Percentiles rank a stretch among this genome's conserved stretches.
These are phyloP conservation scores for Sinocyclocheilus rhinocerous DNA, from an alignment of 2,113 vertebrate genomes.

Conservation along the genomic window DNA sequence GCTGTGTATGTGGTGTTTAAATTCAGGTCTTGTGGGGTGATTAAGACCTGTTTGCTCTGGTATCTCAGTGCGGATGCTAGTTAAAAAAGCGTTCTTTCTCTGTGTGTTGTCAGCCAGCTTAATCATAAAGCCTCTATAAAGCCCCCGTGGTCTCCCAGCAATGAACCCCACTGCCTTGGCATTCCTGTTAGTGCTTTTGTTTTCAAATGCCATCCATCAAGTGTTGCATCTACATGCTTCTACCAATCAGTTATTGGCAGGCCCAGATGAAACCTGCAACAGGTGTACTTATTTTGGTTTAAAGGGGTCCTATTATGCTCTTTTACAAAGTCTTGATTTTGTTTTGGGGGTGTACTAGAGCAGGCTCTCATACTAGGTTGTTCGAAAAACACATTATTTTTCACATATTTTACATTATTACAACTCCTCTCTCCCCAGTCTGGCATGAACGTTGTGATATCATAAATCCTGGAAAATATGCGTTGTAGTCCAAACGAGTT, in stretches of 20 bases:
- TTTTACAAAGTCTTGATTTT: too few relatives aligned
- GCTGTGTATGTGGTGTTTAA: conserved; percentile 56
- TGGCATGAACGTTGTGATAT: too few relatives aligned
- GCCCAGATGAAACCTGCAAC: background rate
- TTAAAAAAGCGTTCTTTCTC: conserved; percentile 54
- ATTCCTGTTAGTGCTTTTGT: conserved; percentile 18
- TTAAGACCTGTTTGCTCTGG: conserved; percentile 65
- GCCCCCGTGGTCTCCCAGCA: conserved; percentile 51
- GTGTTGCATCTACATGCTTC: background rate
- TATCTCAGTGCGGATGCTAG: conserved; percentile 54
- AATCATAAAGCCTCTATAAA: conserved; percentile 61
- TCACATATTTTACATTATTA: too few relatives aligned
- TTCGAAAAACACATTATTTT: too few relatives aligned
- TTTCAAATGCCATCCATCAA: conserved; percentile 18
- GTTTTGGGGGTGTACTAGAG: too few relatives aligned
- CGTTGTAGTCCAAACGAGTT: too few relatives aligned
- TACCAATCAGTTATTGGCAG: conserved; percentile 8
- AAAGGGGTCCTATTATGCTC: too few relatives aligned
- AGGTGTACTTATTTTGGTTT: background rate
- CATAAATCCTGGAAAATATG: too few relatives aligned
- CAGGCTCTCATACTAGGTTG: too few relatives aligned
- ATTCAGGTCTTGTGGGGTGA: conserved; percentile 57
- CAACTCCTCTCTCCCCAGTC: too few relatives aligned
- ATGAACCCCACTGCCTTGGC: background rate
- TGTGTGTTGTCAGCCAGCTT: conserved; percentile 59